Evolutionary conservation across 2,797 vertebrate genomes (phyloP).

Genomic region (Takifugu rubripes): DNA sequence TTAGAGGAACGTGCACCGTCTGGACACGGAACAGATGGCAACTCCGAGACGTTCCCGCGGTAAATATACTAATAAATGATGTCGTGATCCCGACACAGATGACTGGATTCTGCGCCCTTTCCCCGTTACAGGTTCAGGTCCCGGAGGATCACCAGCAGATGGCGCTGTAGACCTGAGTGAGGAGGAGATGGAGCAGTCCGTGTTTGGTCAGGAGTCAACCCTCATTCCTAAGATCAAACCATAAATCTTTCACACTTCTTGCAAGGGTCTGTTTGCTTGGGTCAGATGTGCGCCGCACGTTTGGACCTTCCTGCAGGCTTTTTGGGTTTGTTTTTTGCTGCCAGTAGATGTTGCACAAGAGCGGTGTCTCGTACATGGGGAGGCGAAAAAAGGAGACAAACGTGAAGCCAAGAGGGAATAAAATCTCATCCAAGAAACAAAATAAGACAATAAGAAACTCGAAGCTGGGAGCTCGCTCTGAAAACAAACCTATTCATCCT

Average conservation of each 20-base stretch:
- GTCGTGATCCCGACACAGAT: neutral
- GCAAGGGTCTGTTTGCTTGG: neutral
- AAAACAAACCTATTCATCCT: neutral
- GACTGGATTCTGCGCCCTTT: neutral
- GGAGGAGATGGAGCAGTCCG: constrained; percentile 65
- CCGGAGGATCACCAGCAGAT: constrained; percentile 40
- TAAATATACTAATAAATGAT: constrained; percentile 14
- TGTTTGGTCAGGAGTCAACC: constrained; percentile 50
- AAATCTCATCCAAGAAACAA: neutral
- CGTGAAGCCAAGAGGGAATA: neutral
- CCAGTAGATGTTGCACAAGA: neutral
- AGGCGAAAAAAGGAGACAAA: neutral
- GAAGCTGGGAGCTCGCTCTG: neutral
- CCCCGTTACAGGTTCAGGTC: constrained; percentile 19
- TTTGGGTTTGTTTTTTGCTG: neutral
- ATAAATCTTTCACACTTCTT: neutral
- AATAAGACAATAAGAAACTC: neutral
- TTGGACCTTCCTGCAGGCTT: neutral
- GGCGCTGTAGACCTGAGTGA: constrained; percentile 62
- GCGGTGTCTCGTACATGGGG: neutral
- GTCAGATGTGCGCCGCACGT: neutral
- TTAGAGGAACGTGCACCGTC: constrained; percentile 2
- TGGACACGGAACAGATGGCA: neutral
- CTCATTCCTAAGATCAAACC: neutral
- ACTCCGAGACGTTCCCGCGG: constrained; percentile 5